Conservation (phyloP, 2,113 vertebrate genomes). For the Daubentonia madagascariensis region DNA sequence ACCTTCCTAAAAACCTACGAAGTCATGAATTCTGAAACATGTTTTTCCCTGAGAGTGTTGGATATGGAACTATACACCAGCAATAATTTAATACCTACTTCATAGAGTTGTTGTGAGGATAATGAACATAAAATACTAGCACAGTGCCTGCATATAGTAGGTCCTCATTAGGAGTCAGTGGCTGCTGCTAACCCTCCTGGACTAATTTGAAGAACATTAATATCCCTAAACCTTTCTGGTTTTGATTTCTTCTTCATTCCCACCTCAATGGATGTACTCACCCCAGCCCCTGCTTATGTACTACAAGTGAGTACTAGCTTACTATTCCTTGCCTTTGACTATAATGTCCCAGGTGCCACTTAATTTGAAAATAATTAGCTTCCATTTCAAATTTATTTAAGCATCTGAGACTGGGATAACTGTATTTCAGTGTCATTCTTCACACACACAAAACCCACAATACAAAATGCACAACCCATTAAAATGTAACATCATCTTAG, state of each 20-base stretch:
- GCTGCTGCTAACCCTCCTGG: not conserved
- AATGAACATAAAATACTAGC: not conserved
- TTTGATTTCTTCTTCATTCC: not conserved
- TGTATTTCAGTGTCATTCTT: not conserved
- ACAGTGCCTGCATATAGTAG: not conserved
- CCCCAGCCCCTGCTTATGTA: not conserved
- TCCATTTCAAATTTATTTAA: not conserved
- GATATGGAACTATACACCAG: not conserved
- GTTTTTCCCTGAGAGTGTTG: not conserved
- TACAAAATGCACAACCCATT: not conserved
- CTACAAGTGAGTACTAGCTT: not conserved
- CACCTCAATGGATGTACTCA: not conserved
- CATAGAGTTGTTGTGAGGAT: not conserved
- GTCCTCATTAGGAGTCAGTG: not conserved
- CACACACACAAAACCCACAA: not conserved
- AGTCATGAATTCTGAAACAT: not conserved
- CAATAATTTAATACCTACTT: not conserved
- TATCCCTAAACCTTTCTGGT: not conserved
- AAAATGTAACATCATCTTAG: not conserved
- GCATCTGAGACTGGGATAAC: not conserved
- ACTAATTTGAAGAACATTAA: not conserved
- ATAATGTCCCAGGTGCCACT: not conserved
- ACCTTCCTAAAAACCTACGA: slow-evolving; percentile 10
- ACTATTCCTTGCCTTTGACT: not conserved
- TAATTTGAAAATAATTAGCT: slow-evolving; percentile 18